A percentile compares a stretch with the other conserved stretches of the same genome.
Evolutionary conservation across 1,140 invertebrate species (phyloP).

Genomic region (Telenomus remus): DNA sequence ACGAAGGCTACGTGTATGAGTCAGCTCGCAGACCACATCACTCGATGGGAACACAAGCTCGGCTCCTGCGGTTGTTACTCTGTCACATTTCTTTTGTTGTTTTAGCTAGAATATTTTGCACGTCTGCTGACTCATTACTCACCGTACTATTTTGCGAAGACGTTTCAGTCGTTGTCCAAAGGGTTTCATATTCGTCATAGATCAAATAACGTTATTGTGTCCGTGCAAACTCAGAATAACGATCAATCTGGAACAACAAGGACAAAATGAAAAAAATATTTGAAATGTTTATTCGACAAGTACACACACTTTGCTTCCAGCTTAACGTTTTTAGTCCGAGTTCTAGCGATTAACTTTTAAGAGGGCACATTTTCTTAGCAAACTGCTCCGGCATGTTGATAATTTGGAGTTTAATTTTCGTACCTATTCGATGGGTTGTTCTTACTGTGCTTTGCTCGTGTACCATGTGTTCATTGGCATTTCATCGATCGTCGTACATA

Average conservation of each 20-base stretch:
- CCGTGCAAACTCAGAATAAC: no score
- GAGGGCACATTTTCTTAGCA: background rate
- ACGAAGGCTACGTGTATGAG: slow-evolving; percentile 52
- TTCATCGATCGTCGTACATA: slow-evolving; percentile 52
- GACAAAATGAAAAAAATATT: no score
- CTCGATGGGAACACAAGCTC: slow-evolving; percentile 54
- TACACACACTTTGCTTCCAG: no score
- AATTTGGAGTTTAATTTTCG: slow-evolving; percentile 2
- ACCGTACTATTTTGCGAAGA: slow-evolving; percentile 28
- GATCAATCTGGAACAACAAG: no score
- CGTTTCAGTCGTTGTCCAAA: slow-evolving; percentile 12
- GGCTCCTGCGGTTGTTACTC: slow-evolving; percentile 36
- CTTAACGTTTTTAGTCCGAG: no score
- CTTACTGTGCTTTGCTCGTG: slow-evolving; percentile 19
- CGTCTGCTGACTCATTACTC: slow-evolving; percentile 17
- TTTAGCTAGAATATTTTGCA: slow-evolving; percentile 37
- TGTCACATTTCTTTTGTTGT: slow-evolving; percentile 44
- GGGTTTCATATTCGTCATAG: slow-evolving; percentile 5
- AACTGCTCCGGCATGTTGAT: background rate
- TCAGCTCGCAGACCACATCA: slow-evolving; percentile 50
- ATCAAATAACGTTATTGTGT: no score
- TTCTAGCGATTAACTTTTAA: no score
- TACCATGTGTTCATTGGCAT: slow-evolving; percentile 41
- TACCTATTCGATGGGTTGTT: slow-evolving; percentile 14
- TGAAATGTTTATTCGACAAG: no score